Conservation (phyloP, 2,888 invertebrate species). For the Ophion slaviceki region DNA sequence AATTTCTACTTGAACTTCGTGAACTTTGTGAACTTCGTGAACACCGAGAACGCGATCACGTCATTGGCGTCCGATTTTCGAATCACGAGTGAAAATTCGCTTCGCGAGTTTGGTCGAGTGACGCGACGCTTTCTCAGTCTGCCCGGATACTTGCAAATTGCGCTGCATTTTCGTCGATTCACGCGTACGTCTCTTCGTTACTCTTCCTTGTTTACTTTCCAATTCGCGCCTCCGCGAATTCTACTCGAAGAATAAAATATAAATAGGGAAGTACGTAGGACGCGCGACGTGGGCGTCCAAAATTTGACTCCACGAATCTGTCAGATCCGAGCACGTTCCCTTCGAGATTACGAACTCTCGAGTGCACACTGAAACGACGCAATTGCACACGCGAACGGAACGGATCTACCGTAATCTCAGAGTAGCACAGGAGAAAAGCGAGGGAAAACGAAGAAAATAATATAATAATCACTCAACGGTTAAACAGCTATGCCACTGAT, state of each 20-base stretch:
- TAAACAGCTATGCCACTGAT: conserved; percentile 72
- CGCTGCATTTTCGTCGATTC: not conserved
- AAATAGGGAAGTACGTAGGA: too few relatives aligned
- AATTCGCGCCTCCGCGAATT: not conserved
- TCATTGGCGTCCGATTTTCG: not conserved
- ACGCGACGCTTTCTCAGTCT: not conserved
- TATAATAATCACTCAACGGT: conserved; percentile 50
- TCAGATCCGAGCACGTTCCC: not conserved
- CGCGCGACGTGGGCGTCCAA: not conserved
- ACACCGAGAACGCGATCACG: not conserved
- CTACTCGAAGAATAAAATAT: not conserved
- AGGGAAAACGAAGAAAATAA: conserved; percentile 41
- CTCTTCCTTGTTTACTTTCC: not conserved
- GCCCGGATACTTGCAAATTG: not conserved
- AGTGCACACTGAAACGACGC: conserved; percentile 29
- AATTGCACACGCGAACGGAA: not conserved
- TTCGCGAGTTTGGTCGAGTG: not conserved
- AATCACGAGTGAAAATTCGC: not conserved
- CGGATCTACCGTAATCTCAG: conserved; percentile 49
- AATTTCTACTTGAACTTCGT: not conserved
- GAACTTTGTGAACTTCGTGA: not conserved
- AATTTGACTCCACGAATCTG: not conserved
- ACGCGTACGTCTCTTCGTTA: not conserved
- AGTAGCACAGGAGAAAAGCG: conserved; percentile 42
- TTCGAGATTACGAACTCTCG: conserved; percentile 32